A percentile compares a stretch with the other conserved stretches of the same genome.
Conservation (phyloP, 2,888 invertebrate genomes). For the Ganaspis brasiliensis region DNA sequence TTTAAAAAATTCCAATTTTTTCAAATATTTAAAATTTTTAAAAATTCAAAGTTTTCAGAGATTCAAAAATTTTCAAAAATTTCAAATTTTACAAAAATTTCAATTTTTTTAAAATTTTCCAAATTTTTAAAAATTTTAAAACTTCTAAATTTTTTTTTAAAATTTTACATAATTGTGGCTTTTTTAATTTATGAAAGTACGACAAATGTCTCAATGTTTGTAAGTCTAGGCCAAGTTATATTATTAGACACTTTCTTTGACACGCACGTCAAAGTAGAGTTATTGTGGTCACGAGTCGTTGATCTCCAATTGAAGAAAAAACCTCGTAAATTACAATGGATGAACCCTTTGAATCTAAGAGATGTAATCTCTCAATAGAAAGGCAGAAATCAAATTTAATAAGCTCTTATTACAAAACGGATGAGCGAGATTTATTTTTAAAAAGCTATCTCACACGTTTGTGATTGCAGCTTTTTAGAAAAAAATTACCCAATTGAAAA, state of each 20-base stretch:
- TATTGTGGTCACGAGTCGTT: conserved; percentile 50
- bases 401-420: neutral
- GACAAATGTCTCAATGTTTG: conserved; percentile 30
- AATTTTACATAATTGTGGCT: no score
- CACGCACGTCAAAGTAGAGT: conserved; percentile 54
- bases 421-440: neutral
- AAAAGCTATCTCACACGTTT: no score
- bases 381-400: conserved; percentile 2
- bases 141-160: no score
- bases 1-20: no score
- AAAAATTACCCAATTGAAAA: no score
- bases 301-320: conserved; percentile 50
- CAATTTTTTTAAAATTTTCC: no score
- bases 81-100: no score
- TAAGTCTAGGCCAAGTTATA: conserved; percentile 61
- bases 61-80: no score
- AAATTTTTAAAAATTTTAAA: no score
- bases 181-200: conserved; percentile 23
- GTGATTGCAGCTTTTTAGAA: no score
- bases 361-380: neutral
- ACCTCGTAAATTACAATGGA: conserved; percentile 17
- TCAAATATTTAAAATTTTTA: no score
- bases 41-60: no score
- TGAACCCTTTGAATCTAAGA: neutral
- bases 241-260: conserved; percentile 66